Base-by-base conservation (phyloP, 2,113 vertebrate genomes). In the Brevimyrus niger region DNA sequence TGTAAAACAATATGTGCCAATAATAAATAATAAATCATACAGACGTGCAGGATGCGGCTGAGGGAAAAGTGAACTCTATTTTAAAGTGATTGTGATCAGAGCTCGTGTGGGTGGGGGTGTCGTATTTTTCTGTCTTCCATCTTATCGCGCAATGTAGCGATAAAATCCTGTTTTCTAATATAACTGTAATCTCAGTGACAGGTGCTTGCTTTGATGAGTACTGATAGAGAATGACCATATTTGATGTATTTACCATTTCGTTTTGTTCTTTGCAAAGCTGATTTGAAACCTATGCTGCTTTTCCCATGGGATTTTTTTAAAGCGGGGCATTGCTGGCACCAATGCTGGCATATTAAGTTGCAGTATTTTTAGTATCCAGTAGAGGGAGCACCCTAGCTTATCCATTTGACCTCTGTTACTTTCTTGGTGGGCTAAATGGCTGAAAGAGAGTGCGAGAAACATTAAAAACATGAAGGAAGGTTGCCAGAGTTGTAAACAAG, bases 401-500 rank as follows among this genome's bases (percentile, higher is more conserved):
- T 48, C 42, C 44, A n/a, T 86, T 86, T 86, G 48, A 86, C 85
- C 85, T 35, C 85, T 86, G 46, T 48, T 51, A 53, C 23, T 23
- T 8, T 86, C n/a, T 51, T 84, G 85, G 85, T 31, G 27, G 48
- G 84, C 44, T 86, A n/a, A 50, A 48, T 48, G n/a, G 1, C 23
- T 17, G n/a, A 31, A 86, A 51, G n/a, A 53, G 23, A 51, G 23
- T 27, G n/a, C 19, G 31, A 86, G 76, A 35, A 44, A 31, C 9
- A 47, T 42, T 47, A 86, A 46, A 76, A 80, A 51, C 65, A 48
- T 65, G 55, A 88, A 87, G n/a, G 42, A 23, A 84, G 9, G 91
- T 53, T 48, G 47, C 35, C 73, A 80, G 35, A 42, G 35, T 80
- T 80, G 15, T 42, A 80, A 80, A 80, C 73, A 80, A 80, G 17